These are phyloP conservation scores for Anodontia alba DNA, from an alignment of 2,888 invertebrate genomes.

Conservation along the genomic window DNA sequence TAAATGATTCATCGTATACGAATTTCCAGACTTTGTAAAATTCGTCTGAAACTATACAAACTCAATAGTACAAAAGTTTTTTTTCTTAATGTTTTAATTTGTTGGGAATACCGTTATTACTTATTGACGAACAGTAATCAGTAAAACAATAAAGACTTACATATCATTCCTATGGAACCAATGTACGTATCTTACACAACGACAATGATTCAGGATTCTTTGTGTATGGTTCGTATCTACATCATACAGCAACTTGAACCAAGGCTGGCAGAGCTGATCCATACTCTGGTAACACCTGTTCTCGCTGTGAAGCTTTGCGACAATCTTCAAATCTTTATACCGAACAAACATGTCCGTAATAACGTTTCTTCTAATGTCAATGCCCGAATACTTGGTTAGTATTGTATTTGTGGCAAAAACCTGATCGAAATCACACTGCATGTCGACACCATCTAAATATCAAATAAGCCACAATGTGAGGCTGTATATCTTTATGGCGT, in stretches of 20 bases:
- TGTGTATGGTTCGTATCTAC: neutral
- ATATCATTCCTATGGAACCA: neutral
- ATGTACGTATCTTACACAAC: neutral
- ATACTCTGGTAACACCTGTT: neutral
- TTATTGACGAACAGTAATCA: too few relatives aligned
- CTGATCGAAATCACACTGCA: neutral
- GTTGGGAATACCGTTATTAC: too few relatives aligned
- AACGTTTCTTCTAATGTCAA: neutral
- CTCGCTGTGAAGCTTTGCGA: neutral
- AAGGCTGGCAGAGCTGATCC: conserved; percentile 7
- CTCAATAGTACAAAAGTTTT: too few relatives aligned
- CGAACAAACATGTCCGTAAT: neutral
- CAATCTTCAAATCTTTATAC: neutral
- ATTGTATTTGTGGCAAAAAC: neutral
- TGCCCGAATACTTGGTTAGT: neutral
- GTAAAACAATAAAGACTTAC: too few relatives aligned
- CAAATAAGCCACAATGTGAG: neutral
- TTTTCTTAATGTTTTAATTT: too few relatives aligned
- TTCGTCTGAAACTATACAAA: too few relatives aligned
- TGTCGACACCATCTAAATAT: neutral
- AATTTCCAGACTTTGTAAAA: too few relatives aligned
- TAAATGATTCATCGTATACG: too few relatives aligned
- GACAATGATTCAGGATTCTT: neutral
- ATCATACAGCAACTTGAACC: neutral
- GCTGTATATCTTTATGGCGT: too few relatives aligned